Evolutionary conservation across 92 coral and sea anemone genomes (phyloP), one percentile per base, ranked within the genome.

Genomic region (Zoanthus solanderi): DNA sequence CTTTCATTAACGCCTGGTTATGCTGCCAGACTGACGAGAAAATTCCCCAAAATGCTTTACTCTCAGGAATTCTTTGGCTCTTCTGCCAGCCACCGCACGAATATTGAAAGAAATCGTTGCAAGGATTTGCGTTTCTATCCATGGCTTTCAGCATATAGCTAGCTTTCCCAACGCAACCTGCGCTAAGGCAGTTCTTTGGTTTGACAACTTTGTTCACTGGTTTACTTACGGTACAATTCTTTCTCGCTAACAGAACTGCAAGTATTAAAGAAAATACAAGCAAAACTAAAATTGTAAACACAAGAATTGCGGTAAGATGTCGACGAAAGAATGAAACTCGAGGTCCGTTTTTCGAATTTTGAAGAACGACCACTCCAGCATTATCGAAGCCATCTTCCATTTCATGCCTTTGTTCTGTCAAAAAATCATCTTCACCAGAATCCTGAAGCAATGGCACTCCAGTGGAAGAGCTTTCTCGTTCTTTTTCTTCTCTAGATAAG

Each of bases 21-120:
- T 88, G 71, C 30, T 95, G 84, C 90, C 89, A 88, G 23, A 95
- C 71, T 42, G 84, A 85, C n/a, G 96, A 91, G 78, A 91, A 95
- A 16, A 91, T 83, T 32, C 94, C 98, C 98, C 98, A 95, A 78
- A 95, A 93, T 37, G 94, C 79, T 56, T 93, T 74, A 66, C 95
- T 92, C 31, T 90, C 93, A 6, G 98, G 98, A 32, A 95, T 95
- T 3, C 93, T 94, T 71, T 93, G 67, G 2, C 78, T 87, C 63
- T 91, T 86, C n/a, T 81, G 72, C 98, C 98, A 95, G 4, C 98
- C 98, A 10, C 98, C 98, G 75, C 98, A 95, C 0, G 98, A 93
- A 87, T 83, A 95, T 56, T 95, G 89, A 84, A 93, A 95, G 92
- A 95, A 95, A 71, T 95, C 92, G 11, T 89, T 83, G 66, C 98